These are phyloP conservation scores for Tachuris rubrigastra DNA, from an alignment of 2,113 vertebrate species.

Conservation along the genomic window DNA sequence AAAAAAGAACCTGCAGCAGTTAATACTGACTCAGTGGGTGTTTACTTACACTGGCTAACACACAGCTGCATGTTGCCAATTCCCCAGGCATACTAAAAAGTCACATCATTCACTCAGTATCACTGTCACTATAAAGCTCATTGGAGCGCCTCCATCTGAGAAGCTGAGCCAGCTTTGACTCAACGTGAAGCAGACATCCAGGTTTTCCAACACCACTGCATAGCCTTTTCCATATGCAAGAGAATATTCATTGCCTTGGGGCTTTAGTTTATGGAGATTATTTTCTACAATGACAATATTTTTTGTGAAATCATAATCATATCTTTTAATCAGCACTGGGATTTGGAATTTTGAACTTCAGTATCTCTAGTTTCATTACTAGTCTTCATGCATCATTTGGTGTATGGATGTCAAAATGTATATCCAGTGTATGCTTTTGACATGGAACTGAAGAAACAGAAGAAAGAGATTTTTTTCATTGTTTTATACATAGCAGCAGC, in stretches of 20 bases:
- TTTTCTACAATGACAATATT: not conserved
- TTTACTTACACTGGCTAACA: conserved; percentile 7
- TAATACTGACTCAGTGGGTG: not conserved
- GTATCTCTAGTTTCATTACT: not conserved
- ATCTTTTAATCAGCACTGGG: not conserved
- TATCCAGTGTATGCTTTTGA: not conserved
- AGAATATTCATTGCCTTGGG: not conserved
- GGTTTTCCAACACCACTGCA: not conserved
- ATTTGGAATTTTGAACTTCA: not conserved
- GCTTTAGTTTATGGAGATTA: not conserved
- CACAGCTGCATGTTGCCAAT: not conserved
- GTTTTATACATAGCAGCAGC: not conserved
- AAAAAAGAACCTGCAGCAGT: not conserved
- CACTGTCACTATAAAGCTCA: not conserved
- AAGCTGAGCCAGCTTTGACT: conserved; percentile 18
- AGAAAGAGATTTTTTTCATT: not conserved
- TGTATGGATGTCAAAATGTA: not conserved
- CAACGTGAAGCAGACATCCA: not conserved
- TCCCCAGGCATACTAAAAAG: not conserved
- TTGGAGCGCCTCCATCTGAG: not conserved
- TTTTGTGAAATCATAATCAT: not conserved
- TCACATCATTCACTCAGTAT: conserved; percentile 13
- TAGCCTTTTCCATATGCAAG: not conserved
- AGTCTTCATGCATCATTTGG: not conserved
- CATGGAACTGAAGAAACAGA: not conserved